Evolutionary conservation across 2,888 invertebrate genomes (phyloP).

Genomic region (Agriotes lineatus): DNA sequence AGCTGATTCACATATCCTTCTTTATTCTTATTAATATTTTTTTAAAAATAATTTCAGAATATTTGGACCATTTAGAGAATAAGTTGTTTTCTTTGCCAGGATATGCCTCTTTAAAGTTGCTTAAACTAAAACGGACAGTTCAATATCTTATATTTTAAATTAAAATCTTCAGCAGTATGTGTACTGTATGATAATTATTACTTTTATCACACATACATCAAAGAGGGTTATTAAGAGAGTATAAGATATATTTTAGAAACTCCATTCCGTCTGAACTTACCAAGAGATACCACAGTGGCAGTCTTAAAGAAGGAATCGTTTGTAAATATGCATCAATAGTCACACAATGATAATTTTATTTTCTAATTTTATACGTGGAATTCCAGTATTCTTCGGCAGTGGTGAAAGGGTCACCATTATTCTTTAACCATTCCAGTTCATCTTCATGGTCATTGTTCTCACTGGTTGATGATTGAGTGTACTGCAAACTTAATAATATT

Average conservation of each 20-base stretch:
- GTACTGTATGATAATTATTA: too few relatives aligned
- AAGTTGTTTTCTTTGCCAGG: background rate
- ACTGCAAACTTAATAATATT: too few relatives aligned
- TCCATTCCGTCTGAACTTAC: too few relatives aligned
- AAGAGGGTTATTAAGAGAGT: too few relatives aligned
- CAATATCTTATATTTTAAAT: too few relatives aligned
- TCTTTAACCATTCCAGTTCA: background rate
- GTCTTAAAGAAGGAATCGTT: background rate
- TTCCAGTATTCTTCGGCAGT: background rate
- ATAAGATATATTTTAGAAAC: too few relatives aligned
- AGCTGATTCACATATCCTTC: background rate
- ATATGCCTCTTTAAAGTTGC: background rate
- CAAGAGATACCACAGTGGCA: background rate
- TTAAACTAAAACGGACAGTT: background rate
- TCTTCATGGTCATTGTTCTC: background rate
- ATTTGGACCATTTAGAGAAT: background rate
- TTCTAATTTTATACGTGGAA: background rate
- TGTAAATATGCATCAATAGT: too few relatives aligned
- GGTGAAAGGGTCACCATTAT: background rate
- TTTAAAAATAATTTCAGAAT: background rate
- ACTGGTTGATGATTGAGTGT: too few relatives aligned
- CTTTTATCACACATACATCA: too few relatives aligned
- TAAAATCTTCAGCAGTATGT: too few relatives aligned
- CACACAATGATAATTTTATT: background rate
- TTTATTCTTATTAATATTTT: background rate